phyloP scores from a whole-genome alignment of 2,888 invertebrate species.

The Coleophora deauratella region DNA sequence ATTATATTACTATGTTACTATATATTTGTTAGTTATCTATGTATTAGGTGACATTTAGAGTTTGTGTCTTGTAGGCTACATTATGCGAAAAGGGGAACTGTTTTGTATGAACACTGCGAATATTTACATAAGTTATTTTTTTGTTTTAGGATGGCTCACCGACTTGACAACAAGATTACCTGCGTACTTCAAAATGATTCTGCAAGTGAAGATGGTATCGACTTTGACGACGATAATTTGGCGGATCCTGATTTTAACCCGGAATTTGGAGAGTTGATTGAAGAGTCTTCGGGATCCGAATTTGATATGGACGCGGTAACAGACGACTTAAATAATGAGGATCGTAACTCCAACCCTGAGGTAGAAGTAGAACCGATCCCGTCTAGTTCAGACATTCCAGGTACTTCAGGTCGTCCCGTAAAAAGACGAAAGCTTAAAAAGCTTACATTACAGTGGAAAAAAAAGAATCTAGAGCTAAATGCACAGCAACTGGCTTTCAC shows the following conservation, averaged over 20 bases:
- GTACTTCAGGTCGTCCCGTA: background rate
- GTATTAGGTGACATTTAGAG: background rate
- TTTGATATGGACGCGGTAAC: background rate
- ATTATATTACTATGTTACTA: background rate
- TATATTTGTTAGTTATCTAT: background rate
- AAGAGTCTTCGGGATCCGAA: background rate
- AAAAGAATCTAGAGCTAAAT: too few species aligned
- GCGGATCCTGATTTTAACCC: background rate
- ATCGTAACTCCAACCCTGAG: background rate
- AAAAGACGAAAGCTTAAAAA: background rate
- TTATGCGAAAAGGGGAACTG: background rate
- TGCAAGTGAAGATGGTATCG: background rate
- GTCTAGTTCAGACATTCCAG: background rate
- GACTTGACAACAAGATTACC: background rate
- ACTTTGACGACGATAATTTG: background rate
- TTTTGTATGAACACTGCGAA: background rate
- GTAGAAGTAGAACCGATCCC: background rate
- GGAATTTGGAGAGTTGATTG: too few species aligned
- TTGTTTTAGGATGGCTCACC: background rate
- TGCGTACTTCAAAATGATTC: background rate
- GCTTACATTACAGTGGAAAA: background rate
- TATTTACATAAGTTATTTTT: background rate
- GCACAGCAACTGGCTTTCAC: background rate
- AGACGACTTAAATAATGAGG: background rate
- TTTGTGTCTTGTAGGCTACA: background rate